Base-by-base conservation (phyloP, 2,797 vertebrate genomes). In the Silurus aristotelis region DNA sequence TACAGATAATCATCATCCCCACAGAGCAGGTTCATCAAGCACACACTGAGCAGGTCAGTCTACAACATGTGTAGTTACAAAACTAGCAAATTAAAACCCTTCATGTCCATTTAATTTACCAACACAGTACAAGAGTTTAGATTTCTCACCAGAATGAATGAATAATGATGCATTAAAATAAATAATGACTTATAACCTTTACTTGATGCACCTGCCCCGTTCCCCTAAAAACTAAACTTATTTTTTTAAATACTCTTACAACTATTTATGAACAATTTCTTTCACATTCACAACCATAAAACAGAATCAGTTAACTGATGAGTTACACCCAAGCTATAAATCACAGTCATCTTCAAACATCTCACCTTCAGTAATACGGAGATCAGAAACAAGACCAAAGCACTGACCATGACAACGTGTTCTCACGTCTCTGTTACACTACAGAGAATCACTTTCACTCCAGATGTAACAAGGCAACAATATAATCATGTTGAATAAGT, bases 31-130 rank as follows among this genome's bases (percentile, higher is more conserved):
- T 48, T 80, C n/a, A 48, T 48, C 38, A 46, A 46, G 60, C 13
- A 13, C n/a, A 27, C 17, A 6, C 0, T 1, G 27, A 2, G 20
- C 1, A 0, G 31, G 20, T 58, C 1, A 22, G 1, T 3, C 5
- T 3, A 14, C 0, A 52, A 7, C 48, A 10, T 75, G 2, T 55
- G 48, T 27, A 12, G 25, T 2, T 31, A 25, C n/a, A 10, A 56
- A 55, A 1, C 48, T 56, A 58, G 27, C 25, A 22, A 55, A 0
- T 1, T 55, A 55, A 4, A 4, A 38, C 38, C 38, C 38, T 38
- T 38, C 38, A 38, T 38, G 38, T 38, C 38, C 38, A 38, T 38
- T 38, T 38, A 38, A 38, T 38, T 38, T 38, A 38, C 4, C 38
- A 38, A 0, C 38, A 38, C 38, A 38, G 38, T 38, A 38, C 38